phyloP scores from a whole-genome alignment of 1,140 invertebrate genomes.

The Heliothis virescens region DNA sequence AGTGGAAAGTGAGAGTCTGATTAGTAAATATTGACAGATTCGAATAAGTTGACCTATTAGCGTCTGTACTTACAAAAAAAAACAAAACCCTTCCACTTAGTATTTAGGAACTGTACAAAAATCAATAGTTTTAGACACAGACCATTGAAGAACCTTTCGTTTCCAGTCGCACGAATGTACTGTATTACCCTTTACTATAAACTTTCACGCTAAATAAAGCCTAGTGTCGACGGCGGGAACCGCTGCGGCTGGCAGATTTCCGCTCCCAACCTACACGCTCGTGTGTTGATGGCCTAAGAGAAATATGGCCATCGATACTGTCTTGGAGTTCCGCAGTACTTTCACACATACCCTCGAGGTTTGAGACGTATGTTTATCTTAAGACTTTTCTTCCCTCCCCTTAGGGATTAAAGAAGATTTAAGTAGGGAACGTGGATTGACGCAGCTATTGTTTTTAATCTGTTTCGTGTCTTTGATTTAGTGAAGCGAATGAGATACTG shows the following conservation, averaged over 20 bases:
- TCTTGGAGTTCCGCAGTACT: constrained; percentile 11
- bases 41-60: too few species aligned
- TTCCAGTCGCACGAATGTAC: background rate
- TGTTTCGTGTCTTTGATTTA: background rate
- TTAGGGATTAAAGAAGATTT: constrained; percentile 16
- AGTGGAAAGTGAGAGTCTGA: too few species aligned
- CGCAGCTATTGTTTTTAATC: constrained; percentile 4
- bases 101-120: background rate
- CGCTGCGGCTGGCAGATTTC: constrained; percentile 34
- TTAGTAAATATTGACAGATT: too few species aligned
- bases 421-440: constrained; percentile 5
- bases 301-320: constrained; percentile 19
- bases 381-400: background rate
- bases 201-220: constrained; percentile 41
- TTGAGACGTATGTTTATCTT: background rate
- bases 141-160: constrained; percentile 1
- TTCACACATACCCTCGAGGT: constrained; percentile 4
- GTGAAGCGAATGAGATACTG: too few species aligned
- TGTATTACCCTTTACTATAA: constrained; percentile 31
- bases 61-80: too few species aligned
- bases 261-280: background rate
- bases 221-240: constrained; percentile 15
- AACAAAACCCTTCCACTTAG: too few species aligned
- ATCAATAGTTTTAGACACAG: background rate
- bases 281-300: constrained; percentile 20